phyloP scores from a whole-genome alignment of 2,113 vertebrate species.

The Passer domesticus region DNA sequence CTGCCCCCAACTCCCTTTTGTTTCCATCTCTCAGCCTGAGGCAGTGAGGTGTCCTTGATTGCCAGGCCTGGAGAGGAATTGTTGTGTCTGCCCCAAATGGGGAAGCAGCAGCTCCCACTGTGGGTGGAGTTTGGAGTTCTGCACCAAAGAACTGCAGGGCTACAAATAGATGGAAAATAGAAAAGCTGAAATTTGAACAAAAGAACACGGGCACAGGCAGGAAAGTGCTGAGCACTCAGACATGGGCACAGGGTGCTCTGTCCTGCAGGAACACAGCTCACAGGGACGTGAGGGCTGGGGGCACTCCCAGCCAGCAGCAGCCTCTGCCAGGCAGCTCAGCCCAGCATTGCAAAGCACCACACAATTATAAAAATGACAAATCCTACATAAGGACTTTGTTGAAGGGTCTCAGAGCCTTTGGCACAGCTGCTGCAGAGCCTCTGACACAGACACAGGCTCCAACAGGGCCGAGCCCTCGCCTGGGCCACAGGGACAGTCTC shows the following conservation, averaged over 20 bases:
- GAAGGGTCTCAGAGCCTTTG: background rate
- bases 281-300: background rate
- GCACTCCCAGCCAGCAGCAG: background rate
- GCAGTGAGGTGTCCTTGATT: background rate
- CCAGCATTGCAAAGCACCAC: background rate
- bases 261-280: background rate
- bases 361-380: background rate
- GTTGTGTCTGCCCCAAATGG: background rate
- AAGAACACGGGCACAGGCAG: background rate
- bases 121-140: background rate
- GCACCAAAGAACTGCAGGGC: background rate
- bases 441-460: background rate
- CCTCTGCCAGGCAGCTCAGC: background rate
- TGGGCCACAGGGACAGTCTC: accelerated
- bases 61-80: background rate
- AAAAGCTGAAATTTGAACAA: too few relatives aligned
- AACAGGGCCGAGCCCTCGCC: background rate
- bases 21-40: background rate
- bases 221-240: background rate
- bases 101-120: background rate
- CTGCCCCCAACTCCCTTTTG: background rate
- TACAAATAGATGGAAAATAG: accelerated
- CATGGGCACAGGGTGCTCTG: background rate
- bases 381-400: constrained; percentile 3
- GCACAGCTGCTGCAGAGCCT: background rate